phyloP scores from a whole-genome alignment of 1,140 invertebrate genomes.

The Leptinotarsa undecemlineata region DNA sequence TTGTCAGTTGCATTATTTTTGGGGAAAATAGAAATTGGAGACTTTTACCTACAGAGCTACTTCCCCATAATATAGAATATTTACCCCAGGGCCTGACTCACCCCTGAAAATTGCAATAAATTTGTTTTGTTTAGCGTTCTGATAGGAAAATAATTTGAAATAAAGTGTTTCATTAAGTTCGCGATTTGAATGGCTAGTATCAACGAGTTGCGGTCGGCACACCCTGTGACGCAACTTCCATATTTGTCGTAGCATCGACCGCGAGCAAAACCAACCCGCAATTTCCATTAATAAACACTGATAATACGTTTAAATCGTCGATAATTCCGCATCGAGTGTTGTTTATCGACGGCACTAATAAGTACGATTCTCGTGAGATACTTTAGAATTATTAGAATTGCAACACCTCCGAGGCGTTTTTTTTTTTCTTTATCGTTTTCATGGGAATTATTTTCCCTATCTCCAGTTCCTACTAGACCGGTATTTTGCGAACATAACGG shows the following conservation, averaged over 20 bases:
- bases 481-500: neutral
- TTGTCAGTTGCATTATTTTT: too few species aligned
- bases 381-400: conserved; percentile 6
- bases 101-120: too few species aligned
- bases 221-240: neutral
- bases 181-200: neutral
- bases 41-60: too few species aligned
- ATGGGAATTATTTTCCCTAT: neutral
- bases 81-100: too few species aligned
- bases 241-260: neutral
- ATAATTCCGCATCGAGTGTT: neutral
- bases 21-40: too few species aligned
- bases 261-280: neutral
- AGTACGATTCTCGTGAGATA: conserved; percentile 15
- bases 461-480: neutral
- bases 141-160: too few species aligned
- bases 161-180: neutral
- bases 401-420: neutral
- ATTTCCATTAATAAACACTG: conserved; percentile 18
- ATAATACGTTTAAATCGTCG: conserved; percentile 4
- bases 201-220: neutral
- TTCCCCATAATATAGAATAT: too few species aligned
- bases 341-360: conserved; percentile 10
- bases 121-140: neutral
- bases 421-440: neutral